Evolutionary conservation across 1,140 invertebrate genomes (phyloP).

Genomic region (Lordiphosa stackelbergi): DNA sequence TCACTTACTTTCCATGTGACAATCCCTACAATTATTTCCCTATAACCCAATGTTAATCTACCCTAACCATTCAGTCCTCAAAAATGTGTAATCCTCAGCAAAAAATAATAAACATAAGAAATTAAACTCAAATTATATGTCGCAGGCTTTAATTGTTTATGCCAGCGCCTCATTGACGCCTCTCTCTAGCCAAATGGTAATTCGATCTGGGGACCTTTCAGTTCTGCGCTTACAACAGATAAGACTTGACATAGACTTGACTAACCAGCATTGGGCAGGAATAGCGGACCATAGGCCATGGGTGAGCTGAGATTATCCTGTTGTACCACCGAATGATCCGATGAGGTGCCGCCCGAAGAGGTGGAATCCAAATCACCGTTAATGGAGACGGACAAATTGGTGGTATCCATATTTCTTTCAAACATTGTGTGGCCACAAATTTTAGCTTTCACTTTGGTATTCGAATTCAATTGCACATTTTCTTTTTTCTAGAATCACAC

Average conservation of each 20-base stretch:
- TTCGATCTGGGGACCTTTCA: constrained; percentile 29
- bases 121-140: constrained; percentile 22
- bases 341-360: constrained; percentile 72
- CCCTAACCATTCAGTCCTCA: constrained; percentile 37
- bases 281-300: constrained; percentile 67
- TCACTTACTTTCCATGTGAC: neutral
- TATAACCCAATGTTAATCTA: constrained; percentile 5
- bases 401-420: constrained; percentile 68
- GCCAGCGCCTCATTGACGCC: constrained; percentile 65
- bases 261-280: constrained; percentile 71
- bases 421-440: constrained; percentile 49
- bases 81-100: constrained; percentile 65
- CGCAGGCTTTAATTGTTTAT: constrained; percentile 68
- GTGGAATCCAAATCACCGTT: constrained; percentile 71
- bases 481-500: constrained; percentile 4
- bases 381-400: constrained; percentile 61
- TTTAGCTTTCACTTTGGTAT: constrained; percentile 1
- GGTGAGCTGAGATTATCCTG: constrained; percentile 74
- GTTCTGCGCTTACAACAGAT: constrained; percentile 30
- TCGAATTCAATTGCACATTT: neutral
- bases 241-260: constrained; percentile 20
- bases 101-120: constrained; percentile 32
- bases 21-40: neutral
- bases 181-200: constrained; percentile 40
- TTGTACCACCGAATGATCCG: constrained; percentile 66